Percentiles rank a stretch among this genome's conserved stretches.
Conservation (phyloP, 2,113 vertebrate genomes). For the Galemys pyrenaicus region DNA sequence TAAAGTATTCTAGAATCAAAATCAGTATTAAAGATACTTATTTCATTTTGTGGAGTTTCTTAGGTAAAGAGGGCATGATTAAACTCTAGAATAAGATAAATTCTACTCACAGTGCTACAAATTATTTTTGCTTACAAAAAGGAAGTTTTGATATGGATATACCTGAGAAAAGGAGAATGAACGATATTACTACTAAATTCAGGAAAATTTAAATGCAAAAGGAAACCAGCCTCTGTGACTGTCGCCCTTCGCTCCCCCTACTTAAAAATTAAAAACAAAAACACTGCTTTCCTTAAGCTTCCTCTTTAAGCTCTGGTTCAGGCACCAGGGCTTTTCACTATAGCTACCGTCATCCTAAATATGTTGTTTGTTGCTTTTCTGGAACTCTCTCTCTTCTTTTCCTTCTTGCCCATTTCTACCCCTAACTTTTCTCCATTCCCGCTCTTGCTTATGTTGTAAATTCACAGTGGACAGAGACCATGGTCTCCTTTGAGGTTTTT, state of each 20-base stretch:
- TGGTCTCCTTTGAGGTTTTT: not conserved
- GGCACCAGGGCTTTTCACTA: not conserved
- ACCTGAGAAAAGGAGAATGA: not conserved
- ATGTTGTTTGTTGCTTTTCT: not conserved
- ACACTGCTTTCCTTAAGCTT: not conserved
- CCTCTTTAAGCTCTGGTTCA: not conserved
- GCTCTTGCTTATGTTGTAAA: not conserved
- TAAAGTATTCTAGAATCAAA: not conserved
- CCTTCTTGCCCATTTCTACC: not conserved
- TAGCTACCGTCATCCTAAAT: not conserved
- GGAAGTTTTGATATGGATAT: not conserved
- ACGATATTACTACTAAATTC: not conserved
- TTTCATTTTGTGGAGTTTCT: constrained; percentile 32
- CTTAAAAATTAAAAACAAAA: not conserved
- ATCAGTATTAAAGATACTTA: not conserved
- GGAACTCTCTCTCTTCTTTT: not conserved
- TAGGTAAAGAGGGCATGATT: not conserved
- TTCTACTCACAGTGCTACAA: not conserved
- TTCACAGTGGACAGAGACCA: not conserved
- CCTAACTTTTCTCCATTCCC: not conserved
- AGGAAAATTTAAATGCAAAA: not conserved
- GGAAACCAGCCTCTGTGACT: not conserved
- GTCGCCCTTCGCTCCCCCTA: not conserved
- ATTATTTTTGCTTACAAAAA: not conserved
- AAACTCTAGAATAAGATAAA: not conserved